A percentile compares a stretch with the other conserved stretches of the same genome.
These are phyloP conservation scores for Sciurus vulgaris DNA, from an alignment of 2,797 vertebrate species.

Conservation along the genomic window DNA sequence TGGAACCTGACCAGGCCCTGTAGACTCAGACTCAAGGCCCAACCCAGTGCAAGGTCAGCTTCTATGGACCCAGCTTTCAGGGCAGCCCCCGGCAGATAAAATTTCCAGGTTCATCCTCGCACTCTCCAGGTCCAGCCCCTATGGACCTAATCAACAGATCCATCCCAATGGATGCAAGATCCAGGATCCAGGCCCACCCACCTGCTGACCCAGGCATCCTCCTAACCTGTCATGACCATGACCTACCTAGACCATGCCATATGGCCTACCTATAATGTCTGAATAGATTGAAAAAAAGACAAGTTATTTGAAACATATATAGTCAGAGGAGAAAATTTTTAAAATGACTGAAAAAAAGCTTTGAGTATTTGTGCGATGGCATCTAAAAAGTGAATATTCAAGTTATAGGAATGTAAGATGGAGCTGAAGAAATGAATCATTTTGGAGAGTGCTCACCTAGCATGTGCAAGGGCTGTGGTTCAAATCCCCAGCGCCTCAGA, in stretches of 20 bases:
- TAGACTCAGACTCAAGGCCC: neutral
- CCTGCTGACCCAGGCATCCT: neutral
- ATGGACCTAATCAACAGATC: neutral
- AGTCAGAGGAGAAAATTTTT: neutral
- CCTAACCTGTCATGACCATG: neutral
- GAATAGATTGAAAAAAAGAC: neutral
- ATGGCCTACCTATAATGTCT: neutral
- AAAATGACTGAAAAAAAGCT: neutral
- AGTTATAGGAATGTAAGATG: neutral
- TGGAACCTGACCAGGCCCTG: neutral
- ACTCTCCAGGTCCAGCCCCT: neutral
- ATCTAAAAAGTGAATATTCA: neutral
- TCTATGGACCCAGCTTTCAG: neutral
- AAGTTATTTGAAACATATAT: neutral
- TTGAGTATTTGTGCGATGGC: neutral
- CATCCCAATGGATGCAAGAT: neutral
- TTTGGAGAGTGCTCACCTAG: too few species aligned
- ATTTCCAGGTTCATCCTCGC: neutral
- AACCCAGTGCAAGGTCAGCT: neutral
- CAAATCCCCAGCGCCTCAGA: too few species aligned
- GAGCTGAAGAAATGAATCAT: neutral
- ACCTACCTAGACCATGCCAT: neutral
- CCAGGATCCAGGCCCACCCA: neutral
- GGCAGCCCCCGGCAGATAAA: too few species aligned
- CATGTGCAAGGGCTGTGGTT: too few species aligned